These are phyloP conservation scores for Ypsolopha scabrella DNA, from an alignment of 2,888 invertebrate species.

Conservation along the genomic window DNA sequence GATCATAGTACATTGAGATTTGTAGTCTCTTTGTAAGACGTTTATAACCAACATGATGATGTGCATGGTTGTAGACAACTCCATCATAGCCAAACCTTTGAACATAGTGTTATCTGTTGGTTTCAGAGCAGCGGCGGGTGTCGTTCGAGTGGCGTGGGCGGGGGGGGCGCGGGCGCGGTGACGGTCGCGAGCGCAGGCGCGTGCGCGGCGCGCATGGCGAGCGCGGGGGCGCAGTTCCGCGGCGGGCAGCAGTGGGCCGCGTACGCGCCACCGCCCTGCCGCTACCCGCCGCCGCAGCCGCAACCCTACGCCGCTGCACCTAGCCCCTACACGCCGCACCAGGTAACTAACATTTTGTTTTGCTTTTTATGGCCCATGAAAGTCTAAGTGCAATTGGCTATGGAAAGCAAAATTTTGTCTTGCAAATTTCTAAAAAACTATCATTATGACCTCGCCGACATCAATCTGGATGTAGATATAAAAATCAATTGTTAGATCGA, in stretches of 20 bases:
- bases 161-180: conserved; percentile 59
- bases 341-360: conserved; percentile 25
- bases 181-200: conserved; percentile 64
- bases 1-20: too few relatives aligned
- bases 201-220: conserved; percentile 65
- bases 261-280: conserved; percentile 63
- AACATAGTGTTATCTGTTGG: conserved; percentile 9
- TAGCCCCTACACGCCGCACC: conserved; percentile 57
- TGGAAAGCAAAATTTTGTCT: too few relatives aligned
- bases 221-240: conserved; percentile 66
- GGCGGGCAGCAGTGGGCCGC: conserved; percentile 68
- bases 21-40: too few relatives aligned
- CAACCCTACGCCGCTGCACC: conserved; percentile 56
- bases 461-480: too few relatives aligned
- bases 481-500: too few relatives aligned
- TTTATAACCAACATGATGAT: too few relatives aligned
- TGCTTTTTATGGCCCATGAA: too few relatives aligned
- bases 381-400: too few relatives aligned
- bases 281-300: conserved; percentile 64
- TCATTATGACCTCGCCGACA: too few relatives aligned
- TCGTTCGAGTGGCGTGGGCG: conserved; percentile 50
- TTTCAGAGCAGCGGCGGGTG: conserved; percentile 59
- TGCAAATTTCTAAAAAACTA: too few relatives aligned
- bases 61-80: neutral
- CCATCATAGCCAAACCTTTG: conserved; percentile 6